Evolutionary conservation across 2,797 vertebrate genomes (phyloP), one percentile per base, ranked within the genome.

Genomic region (Poecilia picta): DNA sequence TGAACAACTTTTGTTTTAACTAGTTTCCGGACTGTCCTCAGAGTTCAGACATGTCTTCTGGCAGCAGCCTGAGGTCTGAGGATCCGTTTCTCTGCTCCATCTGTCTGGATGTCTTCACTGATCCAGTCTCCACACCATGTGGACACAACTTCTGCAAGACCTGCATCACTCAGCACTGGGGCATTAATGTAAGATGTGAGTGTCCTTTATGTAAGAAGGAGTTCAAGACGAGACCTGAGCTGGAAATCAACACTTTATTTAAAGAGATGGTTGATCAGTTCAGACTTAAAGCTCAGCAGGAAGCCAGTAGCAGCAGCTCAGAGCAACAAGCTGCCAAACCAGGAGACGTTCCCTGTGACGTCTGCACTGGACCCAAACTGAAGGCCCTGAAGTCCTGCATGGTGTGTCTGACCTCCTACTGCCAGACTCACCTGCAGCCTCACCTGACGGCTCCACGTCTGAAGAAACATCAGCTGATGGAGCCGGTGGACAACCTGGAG

Each of bases 61-160:
- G 64, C 64, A 66, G 64, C 64, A 39, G 20, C 33, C 64, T 39
- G 36, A 1, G 16, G 15, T 66, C 64, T 39, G 64, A 66, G 64
- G 64, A 66, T 75, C 41, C 28, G 16, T 53, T 53, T 8, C 51
- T 53, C 1, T 53, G 51, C 51, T 53, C 51, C 51, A 53, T 53
- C 51, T 53, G 20, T 53, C 51, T 53, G 51, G 20, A 53, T 8
- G 51, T 53, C 5, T 53, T 53, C 51, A 53, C 51, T 11, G 53
- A 75, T n/a, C 73, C 73, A 12, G 73, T 75, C 51, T 59, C 12
- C 23, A 75, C 55, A 43, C 51, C 73, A 53, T 53, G 53, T 75
- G 73, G 73, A 57, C 72, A 73, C 72, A 49, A 73, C 72, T 73
- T 73, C 72, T 73, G 72, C 46, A 36, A 49, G 11, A 33, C 18